Conservation (phyloP, 2,888 invertebrate species). For the Ophion ellenae region DNA sequence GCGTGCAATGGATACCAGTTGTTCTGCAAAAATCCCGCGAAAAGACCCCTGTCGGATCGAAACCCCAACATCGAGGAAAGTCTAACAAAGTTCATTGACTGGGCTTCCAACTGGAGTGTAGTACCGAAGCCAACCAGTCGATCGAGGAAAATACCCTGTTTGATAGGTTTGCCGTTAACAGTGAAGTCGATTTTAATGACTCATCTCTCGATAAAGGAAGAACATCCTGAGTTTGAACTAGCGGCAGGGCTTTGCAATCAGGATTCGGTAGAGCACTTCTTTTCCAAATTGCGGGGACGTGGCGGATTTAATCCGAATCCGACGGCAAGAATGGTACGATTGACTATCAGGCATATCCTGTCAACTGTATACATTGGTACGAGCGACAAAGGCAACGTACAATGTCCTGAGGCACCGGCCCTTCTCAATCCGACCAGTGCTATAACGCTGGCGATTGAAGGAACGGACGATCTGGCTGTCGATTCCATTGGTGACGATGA, state of each 20-base stretch:
- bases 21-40: too few relatives aligned
- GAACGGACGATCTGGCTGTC: not conserved
- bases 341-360: constrained; percentile 61
- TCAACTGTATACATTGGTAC: constrained; percentile 56
- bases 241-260: constrained; percentile 47
- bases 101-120: too few relatives aligned
- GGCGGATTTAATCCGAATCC: constrained; percentile 39
- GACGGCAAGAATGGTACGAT: constrained; percentile 55
- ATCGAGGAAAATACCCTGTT: too few relatives aligned
- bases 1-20: too few relatives aligned
- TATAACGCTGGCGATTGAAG: not conserved
- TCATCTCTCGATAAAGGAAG: not conserved
- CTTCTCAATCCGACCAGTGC: not conserved
- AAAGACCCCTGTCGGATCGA: too few relatives aligned
- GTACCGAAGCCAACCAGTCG: too few relatives aligned
- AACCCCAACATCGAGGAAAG: too few relatives aligned
- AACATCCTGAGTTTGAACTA: constrained; percentile 34
- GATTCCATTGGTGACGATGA: not conserved
- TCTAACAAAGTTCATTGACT: too few relatives aligned
- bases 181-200: too few relatives aligned
- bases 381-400: constrained; percentile 56
- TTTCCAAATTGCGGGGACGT: constrained; percentile 61
- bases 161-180: too few relatives aligned
- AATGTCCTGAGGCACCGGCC: constrained; percentile 31
- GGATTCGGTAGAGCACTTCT: constrained; percentile 45